phyloP scores from a whole-genome alignment of 92 coral and sea anemone genomes.

The Diadumene lineata region DNA sequence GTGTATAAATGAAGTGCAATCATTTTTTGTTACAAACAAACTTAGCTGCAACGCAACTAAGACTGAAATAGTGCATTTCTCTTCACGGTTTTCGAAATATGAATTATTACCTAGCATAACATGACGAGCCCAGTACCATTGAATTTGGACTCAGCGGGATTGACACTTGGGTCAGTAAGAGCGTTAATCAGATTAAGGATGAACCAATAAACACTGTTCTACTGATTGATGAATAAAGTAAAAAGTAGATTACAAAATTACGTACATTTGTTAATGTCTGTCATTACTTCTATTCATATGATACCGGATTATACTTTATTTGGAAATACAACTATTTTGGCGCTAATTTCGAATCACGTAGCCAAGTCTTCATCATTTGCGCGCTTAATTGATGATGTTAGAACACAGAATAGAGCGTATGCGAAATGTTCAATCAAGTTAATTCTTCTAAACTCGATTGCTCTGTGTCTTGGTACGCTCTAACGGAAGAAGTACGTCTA shows the following conservation, averaged over 20 bases:
- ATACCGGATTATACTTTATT: slow-evolving; percentile 27
- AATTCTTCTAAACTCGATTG: slow-evolving; percentile 10
- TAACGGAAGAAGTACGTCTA: slow-evolving; percentile 15
- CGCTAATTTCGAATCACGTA: slow-evolving; percentile 4
- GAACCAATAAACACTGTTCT: background rate
- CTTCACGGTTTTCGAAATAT: no score
- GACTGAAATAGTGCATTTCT: no score
- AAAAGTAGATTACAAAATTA: background rate
- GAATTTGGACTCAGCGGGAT: slow-evolving; percentile 12
- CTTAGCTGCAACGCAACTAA: no score
- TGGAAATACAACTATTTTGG: background rate
- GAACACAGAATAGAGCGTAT: background rate
- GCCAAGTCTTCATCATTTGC: background rate
- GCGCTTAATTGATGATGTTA: background rate
- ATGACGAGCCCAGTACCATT: slow-evolving; percentile 21
- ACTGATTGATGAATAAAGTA: slow-evolving; percentile 27
- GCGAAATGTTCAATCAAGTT: slow-evolving; percentile 15
- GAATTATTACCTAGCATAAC: no score
- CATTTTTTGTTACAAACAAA: no score
- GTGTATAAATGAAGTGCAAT: no score
- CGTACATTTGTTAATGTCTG: slow-evolving; percentile 5
- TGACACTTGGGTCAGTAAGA: background rate
- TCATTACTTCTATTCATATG: background rate
- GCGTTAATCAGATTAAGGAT: background rate
- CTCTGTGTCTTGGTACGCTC: slow-evolving; percentile 22